phyloP scores from a whole-genome alignment of 2,797 vertebrate genomes.

The Australoheros facetus region DNA sequence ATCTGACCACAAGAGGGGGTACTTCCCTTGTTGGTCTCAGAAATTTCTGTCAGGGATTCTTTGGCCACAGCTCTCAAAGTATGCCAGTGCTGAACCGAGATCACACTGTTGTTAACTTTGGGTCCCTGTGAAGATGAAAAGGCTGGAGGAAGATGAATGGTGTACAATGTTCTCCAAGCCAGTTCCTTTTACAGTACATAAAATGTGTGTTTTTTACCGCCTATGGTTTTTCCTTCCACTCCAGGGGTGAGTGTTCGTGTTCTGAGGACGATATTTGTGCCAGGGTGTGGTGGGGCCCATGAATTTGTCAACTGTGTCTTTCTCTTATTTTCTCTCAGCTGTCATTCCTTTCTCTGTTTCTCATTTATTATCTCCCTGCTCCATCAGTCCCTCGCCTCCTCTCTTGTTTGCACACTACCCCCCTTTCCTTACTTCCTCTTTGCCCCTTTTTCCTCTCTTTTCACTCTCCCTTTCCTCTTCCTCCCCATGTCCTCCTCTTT shows the following conservation, averaged over 20 bases:
- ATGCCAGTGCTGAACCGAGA: slow-evolving; percentile 57
- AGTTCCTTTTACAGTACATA: slow-evolving; percentile 79
- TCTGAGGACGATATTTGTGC: slow-evolving; percentile 68
- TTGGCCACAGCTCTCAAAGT: slow-evolving; percentile 43
- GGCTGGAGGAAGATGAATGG: slow-evolving; percentile 76
- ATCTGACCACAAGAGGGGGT: slow-evolving; percentile 71
- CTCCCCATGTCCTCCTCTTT: slow-evolving; percentile 10
- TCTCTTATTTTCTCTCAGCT: slow-evolving; percentile 57
- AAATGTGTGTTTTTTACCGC: slow-evolving; percentile 76
- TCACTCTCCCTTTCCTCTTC: slow-evolving; percentile 15
- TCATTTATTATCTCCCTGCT: slow-evolving; percentile 66
- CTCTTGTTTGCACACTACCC: slow-evolving; percentile 26
- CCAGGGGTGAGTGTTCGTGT: slow-evolving; percentile 71
- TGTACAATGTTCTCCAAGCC: slow-evolving; percentile 58
- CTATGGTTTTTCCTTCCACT: slow-evolving; percentile 75
- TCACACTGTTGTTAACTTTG: slow-evolving; percentile 74
- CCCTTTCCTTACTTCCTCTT: slow-evolving; percentile 33
- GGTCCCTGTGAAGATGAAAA: slow-evolving; percentile 75
- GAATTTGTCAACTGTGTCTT: slow-evolving; percentile 73
- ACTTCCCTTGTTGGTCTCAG: slow-evolving; percentile 40
- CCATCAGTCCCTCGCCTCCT: slow-evolving; percentile 28
- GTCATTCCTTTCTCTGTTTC: slow-evolving; percentile 66
- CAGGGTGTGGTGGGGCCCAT: slow-evolving; percentile 75
- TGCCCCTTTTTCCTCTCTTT: slow-evolving; percentile 28
- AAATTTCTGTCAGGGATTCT: slow-evolving; percentile 37